phyloP scores from a whole-genome alignment of 2,113 vertebrate genomes.

The Ifrita kowaldi region DNA sequence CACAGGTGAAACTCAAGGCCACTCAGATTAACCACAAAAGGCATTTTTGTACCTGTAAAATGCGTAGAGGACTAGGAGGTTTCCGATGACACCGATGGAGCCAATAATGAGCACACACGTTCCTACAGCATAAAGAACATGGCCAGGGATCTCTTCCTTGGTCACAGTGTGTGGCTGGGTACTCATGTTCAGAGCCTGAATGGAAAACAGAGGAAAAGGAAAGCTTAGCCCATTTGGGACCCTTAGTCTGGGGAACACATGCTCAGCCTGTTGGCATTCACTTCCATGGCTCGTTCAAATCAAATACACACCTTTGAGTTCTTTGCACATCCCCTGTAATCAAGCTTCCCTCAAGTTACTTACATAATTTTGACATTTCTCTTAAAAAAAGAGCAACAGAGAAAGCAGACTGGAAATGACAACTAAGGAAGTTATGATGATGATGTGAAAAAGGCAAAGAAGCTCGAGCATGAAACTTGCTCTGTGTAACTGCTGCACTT shows the following conservation, averaged over 20 bases:
- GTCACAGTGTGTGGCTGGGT: not conserved
- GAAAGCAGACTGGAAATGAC: not conserved
- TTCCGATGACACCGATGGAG: conserved; percentile 58
- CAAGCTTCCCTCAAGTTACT: not conserved
- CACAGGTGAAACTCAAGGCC: not conserved
- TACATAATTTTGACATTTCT: not conserved
- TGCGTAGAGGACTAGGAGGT: conserved; percentile 65
- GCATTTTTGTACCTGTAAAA: conserved; percentile 65
- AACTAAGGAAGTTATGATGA: not conserved
- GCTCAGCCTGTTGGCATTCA: not conserved
- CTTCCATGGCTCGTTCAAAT: not conserved
- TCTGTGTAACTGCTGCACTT: not conserved
- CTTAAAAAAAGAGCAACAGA: not conserved
- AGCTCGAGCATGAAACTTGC: rapidly evolving
- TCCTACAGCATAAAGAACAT: conserved; percentile 54
- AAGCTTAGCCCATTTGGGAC: not conserved
- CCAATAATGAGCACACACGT: conserved; percentile 68
- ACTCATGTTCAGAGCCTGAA: conserved; percentile 43
- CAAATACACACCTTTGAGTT: not conserved
- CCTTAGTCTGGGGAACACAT: rapidly evolving
- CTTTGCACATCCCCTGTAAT: not conserved
- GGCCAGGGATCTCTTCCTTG: conserved; percentile 37
- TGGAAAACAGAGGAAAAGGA: not conserved
- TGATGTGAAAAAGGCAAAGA: not conserved
- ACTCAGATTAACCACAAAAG: not conserved